Conservation (phyloP, 1,140 invertebrate species). For the Adelges cooleyi region DNA sequence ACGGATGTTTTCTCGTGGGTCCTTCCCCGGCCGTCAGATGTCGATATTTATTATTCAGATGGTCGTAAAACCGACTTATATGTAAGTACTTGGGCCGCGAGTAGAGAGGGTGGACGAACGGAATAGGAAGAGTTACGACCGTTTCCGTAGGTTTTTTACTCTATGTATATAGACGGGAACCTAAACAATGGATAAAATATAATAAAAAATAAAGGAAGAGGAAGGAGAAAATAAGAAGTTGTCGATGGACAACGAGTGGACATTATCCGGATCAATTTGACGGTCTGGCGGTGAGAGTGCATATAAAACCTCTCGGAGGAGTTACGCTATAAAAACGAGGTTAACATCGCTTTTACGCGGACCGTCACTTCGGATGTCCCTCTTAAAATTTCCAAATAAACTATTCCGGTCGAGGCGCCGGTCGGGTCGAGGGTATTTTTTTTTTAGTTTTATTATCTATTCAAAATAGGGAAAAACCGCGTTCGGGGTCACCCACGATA, state of each 20-base stretch:
- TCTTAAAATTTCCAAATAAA: conserved; percentile 16
- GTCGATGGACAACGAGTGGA: conserved; percentile 18
- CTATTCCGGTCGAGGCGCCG: not conserved
- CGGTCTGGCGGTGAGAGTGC: not conserved
- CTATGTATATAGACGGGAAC: too few relatives aligned
- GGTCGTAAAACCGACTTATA: conserved; percentile 17
- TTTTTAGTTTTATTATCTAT: conserved; percentile 19
- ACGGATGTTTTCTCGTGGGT: conserved; percentile 16
- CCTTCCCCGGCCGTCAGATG: not conserved
- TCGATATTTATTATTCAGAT: conserved; percentile 28
- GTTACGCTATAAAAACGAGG: conserved; percentile 22
- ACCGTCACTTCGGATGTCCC: conserved; percentile 10
- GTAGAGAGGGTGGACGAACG: not conserved
- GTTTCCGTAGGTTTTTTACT: conserved; percentile 10
- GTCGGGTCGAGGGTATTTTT: not conserved
- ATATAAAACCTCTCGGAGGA: conserved; percentile 19
- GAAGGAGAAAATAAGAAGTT: not conserved
- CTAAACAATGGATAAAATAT: conserved; percentile 27
- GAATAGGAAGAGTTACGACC: conserved; percentile 20
- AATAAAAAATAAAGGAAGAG: not conserved
- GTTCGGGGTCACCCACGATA: not conserved
- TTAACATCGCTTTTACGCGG: conserved; percentile 18
- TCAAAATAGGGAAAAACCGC: conserved; percentile 15
- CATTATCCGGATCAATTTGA: conserved; percentile 25
- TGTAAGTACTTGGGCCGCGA: not conserved